phyloP scores from a whole-genome alignment of 2,113 vertebrate species.

The Oncorhynchus mykiss region DNA sequence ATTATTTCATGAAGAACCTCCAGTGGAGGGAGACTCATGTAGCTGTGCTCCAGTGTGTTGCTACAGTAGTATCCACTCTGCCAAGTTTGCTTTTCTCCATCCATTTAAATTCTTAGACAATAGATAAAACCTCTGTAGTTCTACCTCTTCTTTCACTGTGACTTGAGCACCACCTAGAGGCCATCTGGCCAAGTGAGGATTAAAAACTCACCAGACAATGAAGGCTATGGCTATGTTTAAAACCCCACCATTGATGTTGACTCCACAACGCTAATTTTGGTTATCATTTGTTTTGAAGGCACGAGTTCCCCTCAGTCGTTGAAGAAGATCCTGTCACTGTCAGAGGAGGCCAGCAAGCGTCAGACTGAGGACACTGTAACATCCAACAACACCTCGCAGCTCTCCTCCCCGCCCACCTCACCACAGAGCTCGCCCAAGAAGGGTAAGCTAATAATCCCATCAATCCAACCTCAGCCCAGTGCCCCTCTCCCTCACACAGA shows the following conservation, averaged over 20 bases:
- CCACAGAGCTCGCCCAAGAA: slow-evolving; percentile 98
- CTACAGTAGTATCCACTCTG: too few relatives aligned
- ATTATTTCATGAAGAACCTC: too few relatives aligned
- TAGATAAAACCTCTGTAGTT: too few relatives aligned
- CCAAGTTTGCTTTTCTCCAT: too few relatives aligned
- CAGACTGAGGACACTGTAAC: slow-evolving; percentile 82
- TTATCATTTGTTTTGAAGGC: slow-evolving; percentile 70
- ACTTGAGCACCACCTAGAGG: slow-evolving; percentile 53
- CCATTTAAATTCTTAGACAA: too few relatives aligned
- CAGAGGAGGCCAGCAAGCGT: slow-evolving; percentile 88
- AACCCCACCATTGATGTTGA: too few relatives aligned
- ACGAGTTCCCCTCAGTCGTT: slow-evolving; percentile 96
- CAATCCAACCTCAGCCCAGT: neutral
- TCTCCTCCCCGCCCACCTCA: slow-evolving; percentile 92
- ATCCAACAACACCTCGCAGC: slow-evolving; percentile 87
- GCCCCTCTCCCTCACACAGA: neutral
- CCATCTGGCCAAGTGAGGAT: slow-evolving; percentile 12
- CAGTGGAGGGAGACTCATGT: too few relatives aligned
- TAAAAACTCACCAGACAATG: slow-evolving; percentile 30
- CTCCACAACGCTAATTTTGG: slow-evolving; percentile 33
- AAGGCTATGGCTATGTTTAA: neutral
- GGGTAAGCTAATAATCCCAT: slow-evolving; percentile 76
- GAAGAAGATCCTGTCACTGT: slow-evolving; percentile 98
- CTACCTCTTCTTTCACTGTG: too few relatives aligned
- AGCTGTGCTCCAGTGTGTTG: too few relatives aligned